Percentiles rank a stretch among this genome's conserved stretches.
These are phyloP conservation scores for Apostichopus leukothele DNA, from an alignment of 53 echinoderm and acorn worm species.

Conservation along the genomic window DNA sequence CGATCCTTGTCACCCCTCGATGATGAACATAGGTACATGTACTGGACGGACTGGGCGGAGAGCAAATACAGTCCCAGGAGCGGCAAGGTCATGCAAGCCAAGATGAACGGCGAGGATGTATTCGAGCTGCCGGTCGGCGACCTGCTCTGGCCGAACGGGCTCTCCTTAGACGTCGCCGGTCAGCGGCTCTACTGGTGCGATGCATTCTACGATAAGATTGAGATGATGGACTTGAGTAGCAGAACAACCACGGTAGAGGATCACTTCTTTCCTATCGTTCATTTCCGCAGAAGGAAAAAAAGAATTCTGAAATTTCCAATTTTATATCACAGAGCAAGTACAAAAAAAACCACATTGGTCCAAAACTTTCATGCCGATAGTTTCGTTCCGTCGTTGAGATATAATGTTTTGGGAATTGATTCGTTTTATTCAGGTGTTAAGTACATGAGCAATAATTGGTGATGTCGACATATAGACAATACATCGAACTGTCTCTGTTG, in stretches of 20 bases:
- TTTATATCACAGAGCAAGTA: no score
- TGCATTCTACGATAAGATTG: constrained; percentile 84
- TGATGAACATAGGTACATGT: constrained; percentile 66
- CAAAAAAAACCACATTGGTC: no score
- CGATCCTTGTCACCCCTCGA: neutral
- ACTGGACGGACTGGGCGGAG: constrained; percentile 94
- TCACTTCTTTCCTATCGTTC: no score
- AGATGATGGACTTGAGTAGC: constrained; percentile 48
- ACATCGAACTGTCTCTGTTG: no score
- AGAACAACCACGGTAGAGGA: constrained; percentile 3
- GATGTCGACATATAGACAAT: no score
- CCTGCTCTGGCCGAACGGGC: constrained; percentile 86
- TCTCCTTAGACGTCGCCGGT: constrained; percentile 65
- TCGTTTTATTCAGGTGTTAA: no score
- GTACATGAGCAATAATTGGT: no score
- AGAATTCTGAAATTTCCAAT: no score
- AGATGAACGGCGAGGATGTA: constrained; percentile 75
- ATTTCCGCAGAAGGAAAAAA: no score
- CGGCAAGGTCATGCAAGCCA: constrained; percentile 71
- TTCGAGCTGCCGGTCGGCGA: constrained; percentile 38
- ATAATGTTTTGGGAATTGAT: no score
- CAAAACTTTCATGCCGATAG: no score
- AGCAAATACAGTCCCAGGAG: constrained; percentile 38
- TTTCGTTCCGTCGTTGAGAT: no score
- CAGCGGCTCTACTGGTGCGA: constrained; percentile 86